These are phyloP conservation scores for Listronotus oregonensis DNA, from an alignment of 1,140 invertebrate genomes.

Conservation along the genomic window DNA sequence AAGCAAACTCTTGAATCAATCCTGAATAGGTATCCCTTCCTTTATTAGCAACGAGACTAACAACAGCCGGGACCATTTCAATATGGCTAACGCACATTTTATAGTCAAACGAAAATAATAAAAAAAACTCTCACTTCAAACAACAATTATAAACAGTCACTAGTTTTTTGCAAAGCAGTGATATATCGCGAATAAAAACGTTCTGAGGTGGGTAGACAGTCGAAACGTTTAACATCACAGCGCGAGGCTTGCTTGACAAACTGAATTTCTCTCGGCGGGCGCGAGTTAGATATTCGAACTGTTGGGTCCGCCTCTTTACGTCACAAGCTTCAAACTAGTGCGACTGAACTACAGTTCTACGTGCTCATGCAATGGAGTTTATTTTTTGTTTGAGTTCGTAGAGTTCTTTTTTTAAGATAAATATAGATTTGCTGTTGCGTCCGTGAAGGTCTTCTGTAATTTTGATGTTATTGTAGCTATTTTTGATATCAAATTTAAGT, in stretches of 20 bases:
- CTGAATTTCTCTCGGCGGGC: constrained; percentile 10
- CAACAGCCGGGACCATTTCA: constrained; percentile 53
- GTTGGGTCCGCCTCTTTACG: constrained; percentile 17
- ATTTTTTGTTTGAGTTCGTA: too few relatives aligned
- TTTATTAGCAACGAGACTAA: constrained; percentile 53
- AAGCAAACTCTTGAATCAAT: constrained; percentile 53
- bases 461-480: too few relatives aligned
- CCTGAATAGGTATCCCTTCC: constrained; percentile 53
- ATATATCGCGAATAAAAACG: constrained; percentile 9
- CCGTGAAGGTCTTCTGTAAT: too few relatives aligned
- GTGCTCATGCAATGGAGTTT: too few relatives aligned
- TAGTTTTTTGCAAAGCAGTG: neutral
- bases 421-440: too few relatives aligned
- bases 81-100: constrained; percentile 53
- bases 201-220: neutral
- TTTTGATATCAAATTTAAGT: too few relatives aligned
- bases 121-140: constrained; percentile 4
- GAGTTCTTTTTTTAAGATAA: too few relatives aligned
- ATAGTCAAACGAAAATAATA: neutral
- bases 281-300: constrained; percentile 23
- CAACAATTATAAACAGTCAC: neutral
- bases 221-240: constrained; percentile 5
- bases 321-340: constrained; percentile 9
- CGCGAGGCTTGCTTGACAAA: constrained; percentile 13
- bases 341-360: constrained; percentile 14